Evolutionary conservation across 2,113 vertebrate species (phyloP).

Genomic region (Laticauda colubrina): DNA sequence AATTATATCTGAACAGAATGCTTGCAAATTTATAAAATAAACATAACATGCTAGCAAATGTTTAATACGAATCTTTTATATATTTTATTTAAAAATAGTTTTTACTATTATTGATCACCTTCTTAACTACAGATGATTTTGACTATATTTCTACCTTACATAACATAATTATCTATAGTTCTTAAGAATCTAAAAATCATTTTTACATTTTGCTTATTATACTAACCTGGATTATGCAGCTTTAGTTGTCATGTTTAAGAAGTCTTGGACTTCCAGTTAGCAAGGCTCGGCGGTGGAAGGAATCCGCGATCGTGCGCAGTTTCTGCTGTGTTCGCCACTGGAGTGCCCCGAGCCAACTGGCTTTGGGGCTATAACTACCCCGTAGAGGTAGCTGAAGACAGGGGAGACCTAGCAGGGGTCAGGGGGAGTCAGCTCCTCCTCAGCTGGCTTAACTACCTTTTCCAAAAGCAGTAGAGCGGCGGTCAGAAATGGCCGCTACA

Average conservation of each 20-base stretch:
- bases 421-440: too few relatives aligned
- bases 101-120: constrained; percentile 19
- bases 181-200: neutral
- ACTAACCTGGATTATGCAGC: neutral
- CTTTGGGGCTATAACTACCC: too few relatives aligned
- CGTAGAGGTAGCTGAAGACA: too few relatives aligned
- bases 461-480: too few relatives aligned
- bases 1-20: constrained; percentile 45
- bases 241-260: neutral
- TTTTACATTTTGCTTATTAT: neutral
- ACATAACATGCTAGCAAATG: neutral
- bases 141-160: neutral
- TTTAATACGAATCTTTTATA: constrained; percentile 22
- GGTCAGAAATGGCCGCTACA: too few relatives aligned
- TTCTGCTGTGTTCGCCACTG: too few relatives aligned
- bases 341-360: too few relatives aligned
- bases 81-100: constrained; percentile 22
- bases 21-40: constrained; percentile 31
- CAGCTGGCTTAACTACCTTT: too few relatives aligned
- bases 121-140: neutral
- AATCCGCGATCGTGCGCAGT: too few relatives aligned
- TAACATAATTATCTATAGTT: constrained; percentile 5
- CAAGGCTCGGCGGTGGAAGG: too few relatives aligned
- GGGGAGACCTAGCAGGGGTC: too few relatives aligned
- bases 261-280: neutral